phyloP scores from a whole-genome alignment of 2,113 vertebrate species.

The Spea bombifrons region DNA sequence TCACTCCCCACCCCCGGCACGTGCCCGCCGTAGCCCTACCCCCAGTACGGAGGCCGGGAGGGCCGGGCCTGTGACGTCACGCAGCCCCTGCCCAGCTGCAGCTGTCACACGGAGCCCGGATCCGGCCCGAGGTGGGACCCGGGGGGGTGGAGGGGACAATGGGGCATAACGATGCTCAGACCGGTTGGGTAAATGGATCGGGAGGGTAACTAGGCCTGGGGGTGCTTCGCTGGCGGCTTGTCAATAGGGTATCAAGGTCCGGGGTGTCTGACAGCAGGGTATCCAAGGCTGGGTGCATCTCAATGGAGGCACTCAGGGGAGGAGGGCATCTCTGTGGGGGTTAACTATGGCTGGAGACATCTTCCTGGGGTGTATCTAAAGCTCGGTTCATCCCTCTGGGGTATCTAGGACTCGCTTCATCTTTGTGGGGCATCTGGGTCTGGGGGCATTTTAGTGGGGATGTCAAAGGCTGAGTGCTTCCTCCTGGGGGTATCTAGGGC shows the following conservation, averaged over 20 bases:
- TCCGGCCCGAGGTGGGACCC: slow-evolving; percentile 37
- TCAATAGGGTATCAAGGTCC: background rate
- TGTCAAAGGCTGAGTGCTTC: too few relatives aligned
- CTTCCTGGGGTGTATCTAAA: too few relatives aligned
- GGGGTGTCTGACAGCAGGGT: too few relatives aligned
- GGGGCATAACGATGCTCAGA: background rate
- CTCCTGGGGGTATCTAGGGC: too few relatives aligned
- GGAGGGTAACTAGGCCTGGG: slow-evolving; percentile 1
- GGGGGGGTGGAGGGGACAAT: background rate
- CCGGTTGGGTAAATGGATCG: background rate
- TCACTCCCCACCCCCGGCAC: background rate
- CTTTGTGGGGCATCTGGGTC: background rate
- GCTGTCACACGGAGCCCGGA: slow-evolving; percentile 43
- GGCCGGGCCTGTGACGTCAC: slow-evolving; percentile 20
- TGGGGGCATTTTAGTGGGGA: background rate
- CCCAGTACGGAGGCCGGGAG: slow-evolving; percentile 24
- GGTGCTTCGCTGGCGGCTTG: background rate
- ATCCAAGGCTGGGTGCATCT: too few relatives aligned
- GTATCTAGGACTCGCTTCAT: too few relatives aligned
- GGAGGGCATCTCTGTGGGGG: too few relatives aligned
- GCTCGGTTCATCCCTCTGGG: too few relatives aligned
- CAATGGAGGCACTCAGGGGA: too few relatives aligned
- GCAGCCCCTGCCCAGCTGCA: slow-evolving; percentile 35
- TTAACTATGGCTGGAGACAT: too few relatives aligned
- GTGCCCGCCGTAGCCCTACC: background rate